Base-by-base conservation (phyloP, 2,113 vertebrate genomes). In the Albula glossodonta region DNA sequence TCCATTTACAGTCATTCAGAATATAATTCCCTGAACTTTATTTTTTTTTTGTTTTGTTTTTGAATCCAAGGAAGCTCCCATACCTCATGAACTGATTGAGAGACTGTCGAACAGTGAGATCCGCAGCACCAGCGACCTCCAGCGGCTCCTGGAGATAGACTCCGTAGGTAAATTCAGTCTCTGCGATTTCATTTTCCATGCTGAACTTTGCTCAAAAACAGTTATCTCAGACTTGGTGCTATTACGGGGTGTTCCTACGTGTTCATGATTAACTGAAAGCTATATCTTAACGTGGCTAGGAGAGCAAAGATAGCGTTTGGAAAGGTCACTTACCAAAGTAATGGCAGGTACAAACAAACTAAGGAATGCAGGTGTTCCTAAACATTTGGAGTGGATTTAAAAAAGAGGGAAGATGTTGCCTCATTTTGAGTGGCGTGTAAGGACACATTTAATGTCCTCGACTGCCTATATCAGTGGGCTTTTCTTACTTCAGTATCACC, bases 81-180 rank as follows among this genome's bases (percentile, higher is more conserved):
- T 98, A 87, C 98, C 98, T 85, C 96, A 92, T 92, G 98, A 99
- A 94, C 94, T 99, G 85, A 94, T 98, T 86, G 97, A 99, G 94
- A 95, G 96, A 78, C 95, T 99, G 93, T 96, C 97, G 81, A 95
- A 94, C 93, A 98, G 97, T 90, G 97, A 98, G 90, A 98, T 98
- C 93, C 96, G 94, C 94, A 98, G 96, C 96, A 98, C 98, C 95
- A 96, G 97, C 91, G 98, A 98, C 95, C 96, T 99, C 94, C 97
- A 99, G 97, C 97, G 97, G 94, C 96, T 99, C 93, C 96, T 99
- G 93, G 97, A 98, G 93, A 96, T 97, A 95, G 96, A 99, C 95
- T 97, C 97, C 96, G 96, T 97, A 97, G 98, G 98, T 99, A 98
- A 98, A 97, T 96, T 95, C 95, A 91, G 88, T 94, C 93, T 92